Percentiles rank a stretch among this genome's conserved stretches.
Evolutionary conservation across 2,888 invertebrate genomes (phyloP).

Genomic region (Caenorhabditis sulstoni): DNA sequence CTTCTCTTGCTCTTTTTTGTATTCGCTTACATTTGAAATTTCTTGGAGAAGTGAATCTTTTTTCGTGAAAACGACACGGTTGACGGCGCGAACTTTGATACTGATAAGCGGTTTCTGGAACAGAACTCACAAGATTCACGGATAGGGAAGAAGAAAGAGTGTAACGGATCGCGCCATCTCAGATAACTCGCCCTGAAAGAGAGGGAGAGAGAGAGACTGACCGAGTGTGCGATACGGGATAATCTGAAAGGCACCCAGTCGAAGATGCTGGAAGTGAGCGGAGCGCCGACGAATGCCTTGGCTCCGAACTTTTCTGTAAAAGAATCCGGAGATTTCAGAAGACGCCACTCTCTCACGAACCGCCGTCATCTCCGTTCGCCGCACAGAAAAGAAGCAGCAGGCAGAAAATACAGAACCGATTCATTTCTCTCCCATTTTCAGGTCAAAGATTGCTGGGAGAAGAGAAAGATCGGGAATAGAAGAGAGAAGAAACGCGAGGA

Average conservation of each 20-base stretch:
- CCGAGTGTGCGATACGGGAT: conserved; percentile 13
- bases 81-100: conserved; percentile 49
- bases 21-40: conserved; percentile 34
- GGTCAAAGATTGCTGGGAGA: conserved; percentile 34
- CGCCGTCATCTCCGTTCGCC: background rate
- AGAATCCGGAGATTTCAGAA: conserved; percentile 13
- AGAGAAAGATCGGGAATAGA: conserved; percentile 7
- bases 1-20: conserved; percentile 52
- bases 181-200: too few relatives aligned
- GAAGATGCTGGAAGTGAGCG: conserved; percentile 31
- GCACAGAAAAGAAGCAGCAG: conserved; percentile 9
- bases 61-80: conserved; percentile 45
- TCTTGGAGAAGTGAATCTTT: conserved; percentile 47
- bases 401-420: conserved; percentile 26
- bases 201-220: background rate
- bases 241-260: conserved; percentile 42
- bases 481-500: conserved; percentile 30
- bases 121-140: too few relatives aligned
- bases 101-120: conserved; percentile 42
- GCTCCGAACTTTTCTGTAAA: conserved; percentile 14
- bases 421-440: conserved; percentile 45
- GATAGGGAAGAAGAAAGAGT: too few relatives aligned
- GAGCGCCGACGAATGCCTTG: conserved; percentile 24
- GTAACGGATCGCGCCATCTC: too few relatives aligned
- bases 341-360: background rate